phyloP scores from a whole-genome alignment of 2,113 vertebrate species.

The Piprites chloris region DNA sequence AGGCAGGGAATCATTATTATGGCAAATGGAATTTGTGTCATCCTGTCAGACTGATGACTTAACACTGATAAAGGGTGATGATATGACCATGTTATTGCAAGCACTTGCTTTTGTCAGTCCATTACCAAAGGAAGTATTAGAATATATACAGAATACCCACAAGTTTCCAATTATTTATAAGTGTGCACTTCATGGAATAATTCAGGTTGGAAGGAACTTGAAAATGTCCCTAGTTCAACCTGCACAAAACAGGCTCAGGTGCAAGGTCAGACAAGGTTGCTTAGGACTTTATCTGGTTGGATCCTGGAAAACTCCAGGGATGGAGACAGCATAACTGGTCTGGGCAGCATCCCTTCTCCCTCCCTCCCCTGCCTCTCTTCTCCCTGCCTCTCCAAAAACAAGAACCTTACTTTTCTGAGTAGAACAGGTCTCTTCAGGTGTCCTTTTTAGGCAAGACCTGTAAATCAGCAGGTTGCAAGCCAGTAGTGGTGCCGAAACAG shows the following conservation, averaged over 20 bases:
- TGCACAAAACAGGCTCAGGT: not conserved
- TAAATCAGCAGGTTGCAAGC: not conserved
- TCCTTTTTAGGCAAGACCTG: not conserved
- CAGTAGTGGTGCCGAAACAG: not conserved
- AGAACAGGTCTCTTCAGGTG: not conserved
- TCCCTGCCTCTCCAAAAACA: not conserved
- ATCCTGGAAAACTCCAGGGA: not conserved
- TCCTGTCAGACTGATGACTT: slow-evolving; percentile 41
- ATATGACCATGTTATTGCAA: not conserved
- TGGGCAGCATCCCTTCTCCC: not conserved
- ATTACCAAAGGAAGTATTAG: not conserved
- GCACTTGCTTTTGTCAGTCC: not conserved
- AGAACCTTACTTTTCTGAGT: not conserved
- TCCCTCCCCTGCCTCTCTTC: not conserved
- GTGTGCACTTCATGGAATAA: not conserved
- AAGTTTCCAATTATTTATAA: not conserved
- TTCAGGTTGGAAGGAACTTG: not conserved
- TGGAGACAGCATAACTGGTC: not conserved
- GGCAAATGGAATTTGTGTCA: slow-evolving; percentile 51
- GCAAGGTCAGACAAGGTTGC: not conserved
- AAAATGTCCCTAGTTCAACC: not conserved
- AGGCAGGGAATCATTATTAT: not conserved
- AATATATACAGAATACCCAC: not conserved
- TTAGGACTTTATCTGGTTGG: not conserved
- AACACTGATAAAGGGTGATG: not conserved